phyloP scores from a whole-genome alignment of 2,113 vertebrate genomes.

The Leptosomus discolor region DNA sequence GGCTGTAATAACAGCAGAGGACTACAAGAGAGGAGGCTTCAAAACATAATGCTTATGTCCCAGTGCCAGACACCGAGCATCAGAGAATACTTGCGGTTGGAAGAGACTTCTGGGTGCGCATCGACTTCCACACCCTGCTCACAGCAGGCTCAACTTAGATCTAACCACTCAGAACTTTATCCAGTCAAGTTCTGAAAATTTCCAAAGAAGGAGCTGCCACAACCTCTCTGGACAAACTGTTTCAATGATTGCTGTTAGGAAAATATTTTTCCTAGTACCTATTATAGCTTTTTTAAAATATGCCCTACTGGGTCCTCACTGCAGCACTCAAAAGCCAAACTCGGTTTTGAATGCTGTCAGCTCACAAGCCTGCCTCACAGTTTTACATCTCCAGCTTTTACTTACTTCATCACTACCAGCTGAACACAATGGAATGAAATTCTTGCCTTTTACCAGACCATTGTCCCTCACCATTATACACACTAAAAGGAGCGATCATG shows the following conservation, averaged over 20 bases:
- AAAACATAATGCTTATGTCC: neutral
- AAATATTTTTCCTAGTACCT: neutral
- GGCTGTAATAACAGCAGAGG: neutral
- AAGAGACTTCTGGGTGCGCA: neutral
- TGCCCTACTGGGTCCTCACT: neutral
- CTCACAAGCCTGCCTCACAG: neutral
- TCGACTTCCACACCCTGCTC: neutral
- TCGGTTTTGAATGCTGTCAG: neutral
- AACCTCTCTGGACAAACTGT: neutral
- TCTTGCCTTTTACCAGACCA: neutral
- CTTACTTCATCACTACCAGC: neutral
- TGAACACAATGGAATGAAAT: neutral
- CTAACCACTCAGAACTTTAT: neutral
- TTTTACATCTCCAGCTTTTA: neutral
- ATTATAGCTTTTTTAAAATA: neutral
- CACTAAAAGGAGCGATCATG: neutral
- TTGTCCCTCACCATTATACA: neutral
- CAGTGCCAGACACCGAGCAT: neutral
- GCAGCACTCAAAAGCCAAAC: neutral
- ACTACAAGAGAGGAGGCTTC: neutral
- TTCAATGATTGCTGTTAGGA: neutral
- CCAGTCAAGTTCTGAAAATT: neutral
- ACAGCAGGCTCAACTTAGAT: neutral
- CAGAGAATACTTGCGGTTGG: neutral
- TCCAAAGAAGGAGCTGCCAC: neutral